Evolutionary conservation across 2,797 vertebrate genomes (phyloP).

Genomic region (Carcharodon carcharias): DNA sequence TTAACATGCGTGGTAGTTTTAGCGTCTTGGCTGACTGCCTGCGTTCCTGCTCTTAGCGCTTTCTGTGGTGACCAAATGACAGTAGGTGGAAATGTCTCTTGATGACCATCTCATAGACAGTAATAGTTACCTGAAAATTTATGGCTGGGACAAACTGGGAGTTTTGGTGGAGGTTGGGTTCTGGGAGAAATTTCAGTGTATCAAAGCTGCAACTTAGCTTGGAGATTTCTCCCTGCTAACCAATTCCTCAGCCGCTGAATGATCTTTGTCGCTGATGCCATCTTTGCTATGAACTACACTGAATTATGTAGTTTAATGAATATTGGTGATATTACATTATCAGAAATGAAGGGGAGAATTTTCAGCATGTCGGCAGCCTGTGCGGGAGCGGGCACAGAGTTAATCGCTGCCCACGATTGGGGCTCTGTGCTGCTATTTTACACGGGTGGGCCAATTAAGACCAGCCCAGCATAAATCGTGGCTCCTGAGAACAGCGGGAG

Average conservation of each 20-base stretch:
- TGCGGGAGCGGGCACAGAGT: too few species aligned
- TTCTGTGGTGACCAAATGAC: constrained; percentile 72
- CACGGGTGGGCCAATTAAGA: too few species aligned
- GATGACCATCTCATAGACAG: constrained; percentile 74
- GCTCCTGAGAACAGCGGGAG: too few species aligned
- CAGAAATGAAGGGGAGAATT: neutral
- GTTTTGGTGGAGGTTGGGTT: constrained; percentile 76
- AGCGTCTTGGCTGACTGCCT: constrained; percentile 43
- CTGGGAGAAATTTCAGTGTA: constrained; percentile 49
- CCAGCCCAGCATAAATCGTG: too few species aligned
- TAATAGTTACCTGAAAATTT: constrained; percentile 79
- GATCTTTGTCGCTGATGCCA: too few species aligned
- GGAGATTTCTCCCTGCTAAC: too few species aligned
- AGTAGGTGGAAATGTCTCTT: constrained; percentile 64
- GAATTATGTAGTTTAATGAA: neutral
- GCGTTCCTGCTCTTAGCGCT: constrained; percentile 53
- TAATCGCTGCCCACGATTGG: too few species aligned
- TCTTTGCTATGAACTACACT: neutral
- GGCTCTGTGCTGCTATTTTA: too few species aligned
- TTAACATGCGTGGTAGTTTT: too few species aligned
- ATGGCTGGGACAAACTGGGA: constrained; percentile 82
- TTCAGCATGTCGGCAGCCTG: too few species aligned
- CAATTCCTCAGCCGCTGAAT: too few species aligned
- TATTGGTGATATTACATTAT: neutral
- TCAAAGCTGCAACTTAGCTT: too few species aligned